Evolutionary conservation across 2,888 invertebrate genomes (phyloP), one percentile per base, ranked within the genome.

Genomic region (Caenorhabditis sp.): DNA sequence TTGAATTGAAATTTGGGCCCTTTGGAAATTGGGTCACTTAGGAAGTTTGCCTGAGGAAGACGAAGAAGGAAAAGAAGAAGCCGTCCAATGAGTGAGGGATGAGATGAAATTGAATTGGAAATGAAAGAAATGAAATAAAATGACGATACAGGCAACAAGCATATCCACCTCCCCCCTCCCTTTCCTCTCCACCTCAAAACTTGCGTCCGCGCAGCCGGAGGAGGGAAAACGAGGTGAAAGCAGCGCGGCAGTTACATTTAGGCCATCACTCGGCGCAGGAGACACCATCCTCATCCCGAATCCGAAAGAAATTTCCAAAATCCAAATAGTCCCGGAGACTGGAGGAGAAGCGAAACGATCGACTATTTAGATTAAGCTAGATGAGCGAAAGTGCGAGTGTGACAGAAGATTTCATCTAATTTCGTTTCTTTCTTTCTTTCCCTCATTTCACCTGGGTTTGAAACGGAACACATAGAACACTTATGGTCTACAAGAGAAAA

Each of bases 121-220:
- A 9, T 4, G 32, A 32, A 9, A 60, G 76, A 76, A 76, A 76
- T 64, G 67, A 60, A 64, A 55, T 67, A 65, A 65, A 74, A 74
- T 65, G 51, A 58, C 51, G 65, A 74, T 74, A 67, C 74, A 74
- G 74, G 32, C 65, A 74, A 74, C 74, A 74, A 74, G 74, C 74
- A 74, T 74, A 51, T 65, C 74, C 65, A 11, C 58, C 60, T 32
- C 32, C 32, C 32, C 32, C n/a, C n/a, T n/a, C n/a, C n/a, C n/a
- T n/a, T n/a, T n/a, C n/a, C n/a, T n/a, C n/a, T n/a, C n/a, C n/a
- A n/a, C n/a, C n/a, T n/a, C n/a, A n/a, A 62, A 47, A 47, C 18
- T 56, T 58, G 56, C 32, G n/a, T 9, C 5, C 62, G 70, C 28
- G 55, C 61, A 24, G 55, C 50, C 32, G 56, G 50, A 44, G 68